Evolutionary conservation across 2,888 invertebrate species (phyloP).

Genomic region (Drosophila lacicola): DNA sequence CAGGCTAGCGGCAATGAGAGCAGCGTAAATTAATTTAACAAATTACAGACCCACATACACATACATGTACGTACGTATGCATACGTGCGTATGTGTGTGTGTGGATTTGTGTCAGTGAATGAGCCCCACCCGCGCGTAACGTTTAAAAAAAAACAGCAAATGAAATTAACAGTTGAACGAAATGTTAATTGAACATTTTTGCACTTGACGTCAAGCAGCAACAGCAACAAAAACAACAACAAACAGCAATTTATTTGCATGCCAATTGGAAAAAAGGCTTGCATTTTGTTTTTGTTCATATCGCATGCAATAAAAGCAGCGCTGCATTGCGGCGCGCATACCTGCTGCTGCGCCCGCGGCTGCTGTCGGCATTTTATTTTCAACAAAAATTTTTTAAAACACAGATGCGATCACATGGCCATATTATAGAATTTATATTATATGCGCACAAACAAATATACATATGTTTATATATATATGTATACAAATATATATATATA

Average conservation of each 20-base stretch:
- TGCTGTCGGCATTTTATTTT: conserved; percentile 47
- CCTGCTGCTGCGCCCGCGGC: conserved; percentile 15
- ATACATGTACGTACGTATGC: conserved; percentile 8
- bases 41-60: conserved; percentile 49
- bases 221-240: conserved; percentile 16
- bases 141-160: conserved; percentile 26
- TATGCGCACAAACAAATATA: conserved; percentile 22
- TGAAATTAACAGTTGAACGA: conserved; percentile 54
- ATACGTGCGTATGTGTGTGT: conserved; percentile 3
- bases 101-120: conserved; percentile 30
- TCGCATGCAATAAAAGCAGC: conserved; percentile 44
- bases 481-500: conserved; percentile 16
- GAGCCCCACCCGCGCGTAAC: conserved; percentile 47
- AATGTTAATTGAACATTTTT: conserved; percentile 62
- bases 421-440: conserved; percentile 52
- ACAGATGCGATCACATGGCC: conserved; percentile 51
- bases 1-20: conserved; percentile 31
- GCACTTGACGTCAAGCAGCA: conserved; percentile 57
- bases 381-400: conserved; percentile 31
- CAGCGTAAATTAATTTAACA: conserved; percentile 76
- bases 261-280: conserved; percentile 34
- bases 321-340: conserved; percentile 37
- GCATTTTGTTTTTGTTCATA: conserved; percentile 30
- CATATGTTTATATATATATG: conserved; percentile 13
- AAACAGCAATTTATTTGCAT: conserved; percentile 41